Base-by-base conservation (phyloP, 2,797 vertebrate genomes). In the Lutjanus campechanus region DNA sequence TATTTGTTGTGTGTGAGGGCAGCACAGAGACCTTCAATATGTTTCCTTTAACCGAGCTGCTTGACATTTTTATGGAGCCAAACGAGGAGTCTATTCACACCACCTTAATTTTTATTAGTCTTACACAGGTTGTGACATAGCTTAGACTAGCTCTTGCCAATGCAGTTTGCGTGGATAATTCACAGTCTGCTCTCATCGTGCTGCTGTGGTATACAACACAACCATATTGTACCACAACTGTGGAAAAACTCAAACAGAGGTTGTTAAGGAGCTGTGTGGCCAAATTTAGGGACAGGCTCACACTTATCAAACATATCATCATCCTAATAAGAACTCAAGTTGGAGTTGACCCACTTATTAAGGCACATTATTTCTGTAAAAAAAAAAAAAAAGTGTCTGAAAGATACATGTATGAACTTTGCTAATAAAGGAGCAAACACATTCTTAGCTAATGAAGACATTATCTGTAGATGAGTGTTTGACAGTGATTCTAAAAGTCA, bases 21-120 rank as follows among this genome's bases (percentile, higher is more conserved):
- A 65, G 47, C 11, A 59, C 61, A 62, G 8, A 74, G 2, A 29
- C 20, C 16, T 72, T 41, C 29, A 73, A 41, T 76, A 53, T 51
- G 47, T 72, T 70, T 69, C 22, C 40, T 54, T 53, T 64, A 22
- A 36, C 25, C 41, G 43, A 62, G 59, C 29, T 40, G 55, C 56
- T 40, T 41, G 20, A 46, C 61, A 53, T 58, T n/a, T 64, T 50
- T 36, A 65, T 64, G n/a, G 55, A 80, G 43, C 56, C 44, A 65
- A 11, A n/a, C 8, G 16, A 3, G 20, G 11, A 54, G 19, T 36
- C 11, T 22, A n/a, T 15, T 11, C 13, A 17, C 40, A 13, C 16
- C 29, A 20, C 16, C 12, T 53, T n/a, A 1, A 63, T 49, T 78
- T 56, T 12, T 22, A 55, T 61, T 25, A 25, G 46, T 40, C 12